phyloP scores from a whole-genome alignment of 2,797 vertebrate genomes.

The Coranthus polyacanthus region DNA sequence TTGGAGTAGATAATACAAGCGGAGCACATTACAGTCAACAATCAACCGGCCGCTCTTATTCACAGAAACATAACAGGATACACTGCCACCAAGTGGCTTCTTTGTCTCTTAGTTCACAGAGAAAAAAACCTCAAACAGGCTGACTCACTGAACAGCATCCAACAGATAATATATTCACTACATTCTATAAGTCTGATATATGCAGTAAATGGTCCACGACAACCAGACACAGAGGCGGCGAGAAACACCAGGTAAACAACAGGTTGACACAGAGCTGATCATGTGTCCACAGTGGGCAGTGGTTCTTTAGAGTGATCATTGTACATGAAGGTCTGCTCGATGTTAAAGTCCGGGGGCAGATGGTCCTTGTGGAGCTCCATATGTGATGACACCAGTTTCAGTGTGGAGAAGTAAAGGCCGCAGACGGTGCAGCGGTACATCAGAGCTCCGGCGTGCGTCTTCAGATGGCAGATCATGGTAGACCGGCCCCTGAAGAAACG shows the following conservation, averaged over 20 bases:
- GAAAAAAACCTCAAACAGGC: background rate
- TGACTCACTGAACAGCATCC: constrained; percentile 12
- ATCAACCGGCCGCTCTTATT: constrained; percentile 5
- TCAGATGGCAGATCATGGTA: constrained; percentile 98
- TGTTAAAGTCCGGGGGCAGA: constrained; percentile 95
- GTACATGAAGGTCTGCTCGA: constrained; percentile 99
- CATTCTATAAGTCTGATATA: constrained; percentile 38
- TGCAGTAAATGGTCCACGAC: constrained; percentile 41
- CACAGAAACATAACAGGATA: constrained; percentile 29
- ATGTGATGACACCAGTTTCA: constrained; percentile 97
- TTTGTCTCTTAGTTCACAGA: constrained; percentile 3
- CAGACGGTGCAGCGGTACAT: constrained; percentile 98
- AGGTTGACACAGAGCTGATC: constrained; percentile 59
- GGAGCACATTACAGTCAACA: background rate
- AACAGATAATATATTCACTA: constrained; percentile 20
- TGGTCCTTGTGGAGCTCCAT: constrained; percentile 96
- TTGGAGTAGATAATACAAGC: constrained; percentile 7
- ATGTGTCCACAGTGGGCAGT: constrained; percentile 88
- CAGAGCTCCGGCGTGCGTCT: constrained; percentile 96
- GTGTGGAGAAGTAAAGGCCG: constrained; percentile 95
- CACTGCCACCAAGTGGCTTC: constrained; percentile 70
- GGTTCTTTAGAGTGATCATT: constrained; percentile 97
- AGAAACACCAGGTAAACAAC: background rate
- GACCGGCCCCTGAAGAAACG: constrained; percentile 98
- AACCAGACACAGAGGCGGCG: constrained; percentile 21